Base-by-base conservation (phyloP, 2,113 vertebrate genomes). In the Talpa occidentalis region DNA sequence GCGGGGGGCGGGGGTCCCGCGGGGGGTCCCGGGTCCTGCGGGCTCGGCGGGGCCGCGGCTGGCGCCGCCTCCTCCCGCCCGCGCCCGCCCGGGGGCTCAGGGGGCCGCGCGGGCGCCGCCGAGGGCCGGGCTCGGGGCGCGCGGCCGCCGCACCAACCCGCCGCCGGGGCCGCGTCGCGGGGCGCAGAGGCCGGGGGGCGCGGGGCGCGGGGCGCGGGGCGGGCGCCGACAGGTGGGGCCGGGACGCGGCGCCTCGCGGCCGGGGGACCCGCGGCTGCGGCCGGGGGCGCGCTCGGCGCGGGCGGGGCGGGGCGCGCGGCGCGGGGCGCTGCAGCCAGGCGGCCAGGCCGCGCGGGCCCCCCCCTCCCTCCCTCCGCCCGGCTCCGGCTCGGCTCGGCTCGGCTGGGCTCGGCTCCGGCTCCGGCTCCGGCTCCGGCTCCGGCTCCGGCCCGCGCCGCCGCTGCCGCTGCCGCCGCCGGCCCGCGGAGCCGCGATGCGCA, bases 141-240 rank as follows among this genome's bases (percentile, higher is more conserved):
- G 28, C 62, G 86, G 87, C 87, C 26, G 89, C 95, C 70, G 93
- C 97, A 84, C 72, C 94, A 94, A 92, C 90, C 90, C 83, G 77
- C 94, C 42, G 37, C 91, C 44, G 62, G 52, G 69, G 91, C 74
- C 89, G 37, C 30, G 76, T 70, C 28, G 66, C 83, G 62, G 79
- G 69, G 54, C 70, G 74, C 94, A 10, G 90, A 64, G 69, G n/a
- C n/a, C n/a, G n/a, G n/a, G n/a, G n/a, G n/a, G n/a, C n/a, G n/a
- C 44, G 62, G 52, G 69, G 91, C 74, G n/a, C 89, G 37, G 24
- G 76, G 70, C 28, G 66, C 83, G 62, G 79, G 69, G 54, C 70
- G 74, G 69, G 96, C 81, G 94, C 93, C 95, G 93, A 95, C 95
- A 96, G 95, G 95, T 95, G 96, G 94, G 96, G 95, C 89, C 69